Percentiles rank a stretch among this genome's conserved stretches.
Evolutionary conservation across 1,140 invertebrate genomes (phyloP).

Genomic region (Cotesia typhae): DNA sequence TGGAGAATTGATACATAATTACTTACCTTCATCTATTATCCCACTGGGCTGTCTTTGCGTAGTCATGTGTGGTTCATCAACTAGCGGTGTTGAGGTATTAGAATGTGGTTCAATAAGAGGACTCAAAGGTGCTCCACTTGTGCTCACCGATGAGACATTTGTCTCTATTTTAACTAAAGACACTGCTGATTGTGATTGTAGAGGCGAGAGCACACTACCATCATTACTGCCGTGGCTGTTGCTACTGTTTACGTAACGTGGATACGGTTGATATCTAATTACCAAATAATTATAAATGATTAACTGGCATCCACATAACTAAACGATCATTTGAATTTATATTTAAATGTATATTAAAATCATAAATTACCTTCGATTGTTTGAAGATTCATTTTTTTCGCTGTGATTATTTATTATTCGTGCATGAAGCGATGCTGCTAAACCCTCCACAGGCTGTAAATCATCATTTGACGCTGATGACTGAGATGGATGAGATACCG

Average conservation of each 20-base stretch:
- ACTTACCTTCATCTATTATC: constrained; percentile 61
- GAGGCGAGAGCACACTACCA: constrained; percentile 50
- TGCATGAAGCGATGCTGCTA: constrained; percentile 84
- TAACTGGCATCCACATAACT: not conserved
- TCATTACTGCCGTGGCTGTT: constrained; percentile 47
- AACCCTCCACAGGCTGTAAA: constrained; percentile 68
- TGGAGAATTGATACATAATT: constrained; percentile 8
- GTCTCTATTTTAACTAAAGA: constrained; percentile 56
- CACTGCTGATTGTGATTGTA: constrained; percentile 50
- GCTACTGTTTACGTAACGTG: constrained; percentile 51
- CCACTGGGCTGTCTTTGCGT: constrained; percentile 59
- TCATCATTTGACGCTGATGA: constrained; percentile 55
- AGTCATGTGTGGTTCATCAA: constrained; percentile 68
- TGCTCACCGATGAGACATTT: constrained; percentile 59
- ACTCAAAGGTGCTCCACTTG: constrained; percentile 62
- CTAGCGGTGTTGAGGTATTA: constrained; percentile 71
- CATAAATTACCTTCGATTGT: constrained; percentile 20
- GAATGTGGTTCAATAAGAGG: constrained; percentile 69
- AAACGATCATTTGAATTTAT: not conserved
- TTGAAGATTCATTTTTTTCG: constrained; percentile 48
- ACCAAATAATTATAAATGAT: not conserved
- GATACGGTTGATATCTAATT: constrained; percentile 60
- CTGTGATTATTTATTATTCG: constrained; percentile 72
- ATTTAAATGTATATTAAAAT: not conserved
- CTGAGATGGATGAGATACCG: constrained; percentile 58